phyloP scores from a whole-genome alignment of 2,888 invertebrate genomes.

The Agriotes lineatus region DNA sequence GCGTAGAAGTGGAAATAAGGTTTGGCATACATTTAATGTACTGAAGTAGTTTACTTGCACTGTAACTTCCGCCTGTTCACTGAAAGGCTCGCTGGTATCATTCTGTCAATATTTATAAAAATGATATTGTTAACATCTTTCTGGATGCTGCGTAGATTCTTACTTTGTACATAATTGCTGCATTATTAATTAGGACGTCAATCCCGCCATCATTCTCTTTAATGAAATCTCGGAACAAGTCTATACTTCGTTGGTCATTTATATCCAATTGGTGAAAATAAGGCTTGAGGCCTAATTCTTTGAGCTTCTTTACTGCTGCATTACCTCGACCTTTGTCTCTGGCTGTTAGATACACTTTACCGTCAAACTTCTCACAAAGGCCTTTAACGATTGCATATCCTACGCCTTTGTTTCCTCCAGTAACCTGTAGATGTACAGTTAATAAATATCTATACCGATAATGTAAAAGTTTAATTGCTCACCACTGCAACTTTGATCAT shows the following conservation, averaged over 20 bases:
- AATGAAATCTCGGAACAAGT: slow-evolving; percentile 71
- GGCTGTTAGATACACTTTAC: slow-evolving; percentile 78
- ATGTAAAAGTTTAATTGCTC: background rate
- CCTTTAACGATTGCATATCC: slow-evolving; percentile 77
- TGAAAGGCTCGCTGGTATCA: slow-evolving; percentile 72
- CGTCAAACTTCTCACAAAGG: slow-evolving; percentile 75
- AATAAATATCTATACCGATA: too few species aligned
- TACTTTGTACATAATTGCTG: slow-evolving; percentile 32
- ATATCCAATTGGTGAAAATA: slow-evolving; percentile 80
- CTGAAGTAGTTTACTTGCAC: slow-evolving; percentile 78
- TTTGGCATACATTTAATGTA: slow-evolving; percentile 73
- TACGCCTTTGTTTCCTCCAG: slow-evolving; percentile 79
- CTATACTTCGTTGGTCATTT: slow-evolving; percentile 71
- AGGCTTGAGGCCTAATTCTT: slow-evolving; percentile 69
- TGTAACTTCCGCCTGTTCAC: slow-evolving; percentile 78
- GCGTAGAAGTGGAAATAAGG: slow-evolving; percentile 79
- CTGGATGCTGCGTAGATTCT: too few species aligned
- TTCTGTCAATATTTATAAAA: slow-evolving; percentile 53
- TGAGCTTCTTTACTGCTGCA: slow-evolving; percentile 72
- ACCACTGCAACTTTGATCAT: slow-evolving; percentile 14
- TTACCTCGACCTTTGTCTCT: slow-evolving; percentile 71
- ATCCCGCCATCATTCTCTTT: slow-evolving; percentile 74
- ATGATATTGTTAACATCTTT: background rate
- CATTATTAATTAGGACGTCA: slow-evolving; percentile 76
- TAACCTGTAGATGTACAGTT: too few species aligned